Evolutionary conservation across 2,888 invertebrate genomes (phyloP), one percentile per base, ranked within the genome.

Genomic region (Ctenicera cuprea): DNA sequence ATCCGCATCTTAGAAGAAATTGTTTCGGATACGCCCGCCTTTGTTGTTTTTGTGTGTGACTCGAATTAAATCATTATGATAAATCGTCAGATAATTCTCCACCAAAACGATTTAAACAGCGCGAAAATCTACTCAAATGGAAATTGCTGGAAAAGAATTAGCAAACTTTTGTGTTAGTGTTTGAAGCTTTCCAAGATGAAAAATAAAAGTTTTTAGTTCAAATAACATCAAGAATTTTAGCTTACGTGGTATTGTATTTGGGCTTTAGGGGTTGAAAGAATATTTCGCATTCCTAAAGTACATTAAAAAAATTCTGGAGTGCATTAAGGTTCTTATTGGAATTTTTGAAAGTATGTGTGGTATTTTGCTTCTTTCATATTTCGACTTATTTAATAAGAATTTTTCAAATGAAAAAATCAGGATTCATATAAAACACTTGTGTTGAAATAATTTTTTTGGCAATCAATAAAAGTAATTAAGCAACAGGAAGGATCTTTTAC

Each of bases 261-360:
- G 18, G 16, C 59, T 57, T 57, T 67, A 30, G 43, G 22, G 22
- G 26, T 48, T n/a, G 67, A 45, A 71, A 71, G 65, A 57, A 65
- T 65, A 71, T 59, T 71, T 65, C 50, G 45, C 57, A 71, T 71
- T 71, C 65, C 50, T 54, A 12, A 38, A 59, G 71, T 71, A 59
- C 71, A 71, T 71, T 71, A 71, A 37, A 33, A 33, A 71, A 59
- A 22, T 59, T 65, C 57, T 59, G 16, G 48, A 43, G 57, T 71
- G 48, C 22, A 71, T 57, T 65, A 59, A 45, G 48, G 65, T 65
- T 71, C 57, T 65, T 71, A 71, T 65, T 71, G 54, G 63, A 71
- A 71, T 71, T 41, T 65, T 71, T 66, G 59, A 38, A 66, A 65
- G 41, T 30, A 67, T 33, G 43, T 33, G 1, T 16, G 33, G 67